A percentile compares a stretch with the other conserved stretches of the same genome.
phyloP scores from a whole-genome alignment of 2,797 vertebrate genomes.

The Enteromius thamalakanensis region DNA sequence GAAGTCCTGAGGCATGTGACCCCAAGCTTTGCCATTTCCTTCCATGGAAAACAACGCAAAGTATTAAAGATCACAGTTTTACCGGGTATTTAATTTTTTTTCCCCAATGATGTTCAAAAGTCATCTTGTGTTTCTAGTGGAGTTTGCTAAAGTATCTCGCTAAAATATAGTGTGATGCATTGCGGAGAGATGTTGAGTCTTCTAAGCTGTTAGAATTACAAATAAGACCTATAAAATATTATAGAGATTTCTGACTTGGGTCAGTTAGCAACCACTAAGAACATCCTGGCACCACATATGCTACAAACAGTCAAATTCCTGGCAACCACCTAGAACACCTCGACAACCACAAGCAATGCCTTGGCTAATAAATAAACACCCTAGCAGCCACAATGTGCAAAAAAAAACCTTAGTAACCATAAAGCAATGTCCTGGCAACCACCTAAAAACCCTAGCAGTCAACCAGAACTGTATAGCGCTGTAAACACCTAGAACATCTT shows the following conservation, averaged over 20 bases:
- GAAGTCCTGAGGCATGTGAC: slow-evolving; percentile 25
- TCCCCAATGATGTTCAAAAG: background rate
- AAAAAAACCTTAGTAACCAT: background rate
- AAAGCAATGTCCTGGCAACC: background rate
- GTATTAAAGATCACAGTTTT: background rate
- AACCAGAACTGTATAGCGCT: background rate
- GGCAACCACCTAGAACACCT: background rate
- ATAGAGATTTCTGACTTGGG: background rate
- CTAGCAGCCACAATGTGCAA: background rate
- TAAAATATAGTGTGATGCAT: background rate
- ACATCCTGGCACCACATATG: background rate
- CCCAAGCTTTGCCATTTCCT: slow-evolving; percentile 48
- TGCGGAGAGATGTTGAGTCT: background rate
- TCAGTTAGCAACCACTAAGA: background rate
- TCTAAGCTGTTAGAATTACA: background rate
- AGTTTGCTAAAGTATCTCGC: background rate
- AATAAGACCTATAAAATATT: background rate
- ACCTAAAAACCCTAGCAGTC: background rate
- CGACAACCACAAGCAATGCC: background rate
- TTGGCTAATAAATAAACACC: background rate
- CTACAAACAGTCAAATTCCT: background rate
- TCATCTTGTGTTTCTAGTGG: background rate
- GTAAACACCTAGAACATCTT: background rate
- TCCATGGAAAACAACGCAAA: slow-evolving; percentile 45
- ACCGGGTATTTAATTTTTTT: background rate